A percentile compares a stretch with the other conserved stretches of the same genome.
Evolutionary conservation across 2,888 invertebrate genomes (phyloP).

Genomic region (Pseudococcus jackbeardsleyi): DNA sequence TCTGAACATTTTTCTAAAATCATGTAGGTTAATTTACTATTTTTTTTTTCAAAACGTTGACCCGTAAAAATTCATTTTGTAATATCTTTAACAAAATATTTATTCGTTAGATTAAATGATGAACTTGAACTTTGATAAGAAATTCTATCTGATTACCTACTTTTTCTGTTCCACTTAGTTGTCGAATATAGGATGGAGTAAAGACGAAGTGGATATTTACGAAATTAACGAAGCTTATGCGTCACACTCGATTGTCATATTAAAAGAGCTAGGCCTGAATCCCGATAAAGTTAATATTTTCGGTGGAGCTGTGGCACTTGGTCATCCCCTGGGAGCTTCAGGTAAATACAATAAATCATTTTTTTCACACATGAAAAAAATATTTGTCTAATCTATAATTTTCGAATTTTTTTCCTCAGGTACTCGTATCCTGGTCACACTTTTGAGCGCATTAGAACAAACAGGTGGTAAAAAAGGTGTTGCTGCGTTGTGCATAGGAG

Average conservation of each 20-base stretch:
- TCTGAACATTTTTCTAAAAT: too few relatives aligned
- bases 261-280: conserved; percentile 77
- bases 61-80: too few relatives aligned
- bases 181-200: conserved; percentile 75
- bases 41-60: too few relatives aligned
- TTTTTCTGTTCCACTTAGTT: conserved; percentile 71
- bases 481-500: conserved; percentile 86
- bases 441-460: conserved; percentile 78
- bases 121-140: background rate
- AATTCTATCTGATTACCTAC: background rate
- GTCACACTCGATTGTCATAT: conserved; percentile 79
- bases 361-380: too few relatives aligned
- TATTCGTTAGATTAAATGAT: background rate
- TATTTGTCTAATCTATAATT: too few relatives aligned
- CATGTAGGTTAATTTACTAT: too few relatives aligned
- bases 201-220: conserved; percentile 83
- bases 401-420: conserved; percentile 68
- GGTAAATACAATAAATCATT: conserved; percentile 70
- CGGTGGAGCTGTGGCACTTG: conserved; percentile 87
- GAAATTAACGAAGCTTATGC: conserved; percentile 93
- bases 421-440: conserved; percentile 78
- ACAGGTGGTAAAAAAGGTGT: conserved; percentile 78
- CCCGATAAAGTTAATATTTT: conserved; percentile 80
- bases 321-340: conserved; percentile 88
- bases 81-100: too few relatives aligned